These are phyloP conservation scores for Aricia agestis DNA, from an alignment of 1,140 invertebrate species.

Conservation along the genomic window DNA sequence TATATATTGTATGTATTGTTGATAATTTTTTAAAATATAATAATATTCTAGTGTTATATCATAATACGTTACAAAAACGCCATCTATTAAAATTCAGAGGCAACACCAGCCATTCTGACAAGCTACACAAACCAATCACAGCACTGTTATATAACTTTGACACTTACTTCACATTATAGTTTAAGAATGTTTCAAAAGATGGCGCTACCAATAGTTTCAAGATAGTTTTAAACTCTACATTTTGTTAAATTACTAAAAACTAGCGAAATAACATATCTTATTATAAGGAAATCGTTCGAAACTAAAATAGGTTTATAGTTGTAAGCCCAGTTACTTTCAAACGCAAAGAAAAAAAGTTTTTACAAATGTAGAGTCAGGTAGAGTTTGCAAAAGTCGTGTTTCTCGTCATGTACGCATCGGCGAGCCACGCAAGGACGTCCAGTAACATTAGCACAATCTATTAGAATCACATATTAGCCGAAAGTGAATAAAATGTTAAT, in stretches of 20 bases:
- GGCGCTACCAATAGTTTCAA: background rate
- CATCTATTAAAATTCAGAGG: no score
- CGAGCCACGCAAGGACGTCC: background rate
- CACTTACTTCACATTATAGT: background rate
- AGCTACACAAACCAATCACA: no score
- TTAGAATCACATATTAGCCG: conserved; percentile 15
- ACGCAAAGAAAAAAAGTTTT: background rate
- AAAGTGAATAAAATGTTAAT: conserved; percentile 34
- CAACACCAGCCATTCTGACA: no score
- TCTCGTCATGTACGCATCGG: background rate
- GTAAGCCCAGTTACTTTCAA: background rate
- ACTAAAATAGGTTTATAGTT: background rate
- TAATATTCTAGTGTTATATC: no score
- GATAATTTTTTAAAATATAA: no score
- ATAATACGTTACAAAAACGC: no score
- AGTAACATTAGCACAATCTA: conserved; percentile 6
- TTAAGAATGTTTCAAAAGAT: background rate
- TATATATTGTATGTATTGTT: no score
- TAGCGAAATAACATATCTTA: background rate
- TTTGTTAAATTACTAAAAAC: background rate
- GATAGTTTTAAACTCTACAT: background rate
- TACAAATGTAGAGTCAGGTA: background rate
- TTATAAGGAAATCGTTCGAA: background rate
- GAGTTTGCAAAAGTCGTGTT: background rate
- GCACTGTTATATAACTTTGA: no score